These are phyloP conservation scores for Adelges cooleyi DNA, from an alignment of 1,140 invertebrate genomes.

Conservation along the genomic window DNA sequence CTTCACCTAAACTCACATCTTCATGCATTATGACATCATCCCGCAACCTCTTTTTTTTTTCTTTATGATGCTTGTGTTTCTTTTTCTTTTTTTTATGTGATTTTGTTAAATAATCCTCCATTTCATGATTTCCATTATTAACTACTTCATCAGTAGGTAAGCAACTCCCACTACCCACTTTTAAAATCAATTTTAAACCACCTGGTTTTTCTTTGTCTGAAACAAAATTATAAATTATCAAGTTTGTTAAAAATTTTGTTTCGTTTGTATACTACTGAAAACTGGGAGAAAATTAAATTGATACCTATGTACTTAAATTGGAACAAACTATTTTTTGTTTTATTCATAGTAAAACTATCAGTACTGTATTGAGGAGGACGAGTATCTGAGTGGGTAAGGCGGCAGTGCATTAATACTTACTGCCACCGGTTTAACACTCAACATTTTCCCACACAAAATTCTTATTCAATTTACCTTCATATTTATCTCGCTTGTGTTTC, in stretches of 20 bases:
- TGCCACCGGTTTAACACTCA: no score
- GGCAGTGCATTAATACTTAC: no score
- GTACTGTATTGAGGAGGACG: no score
- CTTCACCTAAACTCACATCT: slow-evolving; percentile 31
- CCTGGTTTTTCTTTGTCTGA: slow-evolving; percentile 34
- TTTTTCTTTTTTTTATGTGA: slow-evolving; percentile 59
- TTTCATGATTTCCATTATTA: slow-evolving; percentile 40
- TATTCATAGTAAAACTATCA: not conserved
- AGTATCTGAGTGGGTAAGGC: no score
- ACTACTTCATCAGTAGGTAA: slow-evolving; percentile 52
- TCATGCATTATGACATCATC: slow-evolving; percentile 35
- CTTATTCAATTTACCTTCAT: slow-evolving; percentile 30
- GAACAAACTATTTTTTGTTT: not conserved
- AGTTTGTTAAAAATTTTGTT: no score
- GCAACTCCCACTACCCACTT: slow-evolving; percentile 54
- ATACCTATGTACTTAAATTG: not conserved
- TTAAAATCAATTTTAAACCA: slow-evolving; percentile 63
- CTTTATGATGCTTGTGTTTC: slow-evolving; percentile 58
- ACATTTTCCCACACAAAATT: no score
- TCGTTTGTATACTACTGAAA: no score
- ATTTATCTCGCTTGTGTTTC: slow-evolving; percentile 31
- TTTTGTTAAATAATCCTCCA: slow-evolving; percentile 18
- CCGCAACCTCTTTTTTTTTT: slow-evolving; percentile 49
- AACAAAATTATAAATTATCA: no score
- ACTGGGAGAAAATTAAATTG: not conserved